Evolutionary conservation across 30 jellyfish, hydroid and myxozoan species (phyloP), one percentile per base, ranked within the genome.

Genomic region (Chrysaora quinquecirrha): DNA sequence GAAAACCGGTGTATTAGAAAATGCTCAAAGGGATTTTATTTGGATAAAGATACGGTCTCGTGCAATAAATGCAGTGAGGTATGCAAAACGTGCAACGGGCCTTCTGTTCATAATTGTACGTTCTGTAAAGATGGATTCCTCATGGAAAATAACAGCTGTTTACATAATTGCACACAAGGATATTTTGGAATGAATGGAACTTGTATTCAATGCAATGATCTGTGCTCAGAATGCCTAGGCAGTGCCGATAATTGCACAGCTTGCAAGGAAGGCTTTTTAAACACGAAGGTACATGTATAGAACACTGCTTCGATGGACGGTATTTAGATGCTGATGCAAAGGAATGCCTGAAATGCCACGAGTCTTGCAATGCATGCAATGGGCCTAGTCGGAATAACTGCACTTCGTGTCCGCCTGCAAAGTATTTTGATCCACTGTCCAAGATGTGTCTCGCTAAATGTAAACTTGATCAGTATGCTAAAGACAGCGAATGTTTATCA

Each of bases 151-250:
- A 29, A 56, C 48, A 1, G 73, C 20, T 85, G 96, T 38, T 25
- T 48, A 49, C 84, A 61, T 64, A 32, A 29, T 1, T 85, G 96
- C 31, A 2, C 61, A 0, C 67, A 64, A 63, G 96, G 89, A 6
- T 75, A 33, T 75, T 1, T 35, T 9, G 65, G 7, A 18, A 30
- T 14, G 6, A 47, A 4, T 12, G 56, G 58, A 10, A 35, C 24
- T 21, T 82, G 92, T 73, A 7, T 21, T 1, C 12, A 32, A 6
- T 82, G 92, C 43, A 66, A 82, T 27, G 78, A 56, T 12, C 76
- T 71, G 6, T 82, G 92, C 58, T 19, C 1, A 1, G 85, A 82
- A 9, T 82, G 92, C 66, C 56, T 38, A 1, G 92, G 92, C 23
- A 78, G 80, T 1, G 61, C 71, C 11, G 27, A 18, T 1, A 68